Evolutionary conservation across 2,797 vertebrate species (phyloP), one percentile per base, ranked within the genome.

Genomic region (Enoplosus armatus): DNA sequence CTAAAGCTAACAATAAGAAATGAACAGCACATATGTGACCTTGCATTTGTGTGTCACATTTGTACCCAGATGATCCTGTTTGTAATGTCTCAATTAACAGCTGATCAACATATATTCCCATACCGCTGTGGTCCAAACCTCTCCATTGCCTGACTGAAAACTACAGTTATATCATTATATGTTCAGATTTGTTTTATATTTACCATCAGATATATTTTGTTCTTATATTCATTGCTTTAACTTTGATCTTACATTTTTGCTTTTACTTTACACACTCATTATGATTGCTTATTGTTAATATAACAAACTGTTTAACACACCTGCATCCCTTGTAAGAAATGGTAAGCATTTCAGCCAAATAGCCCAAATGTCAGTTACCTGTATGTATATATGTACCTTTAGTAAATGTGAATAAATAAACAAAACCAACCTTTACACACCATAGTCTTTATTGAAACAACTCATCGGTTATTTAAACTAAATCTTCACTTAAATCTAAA

Each of bases 391-490:
- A 26, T 47, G 8, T 9, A 12, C 14, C 1, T 14, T 29, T 1
- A 14, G 8, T 29, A 58, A 55, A 48, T 24, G 31, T 55, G 45
- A 59, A 37, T 54, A 51, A 72, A 64, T 51, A 18, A 54, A 54
- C 26, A 39, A 61, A 76, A 48, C 20, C 6, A 39, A 22, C 29
- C 10, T 50, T 70, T 59, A 37, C 11, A 60, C 26, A 29, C 6
- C 8, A 22, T 35, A 7, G n/a, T 67, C 50, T 14, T 67, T 11
- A 53, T 53, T 51, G 15, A 20, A 35, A 50, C 22, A 26, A 24
- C 9, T 37, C 15, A 35, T 43, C 14, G n/a, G n/a, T n/a, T n/a
- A n/a, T n/a, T n/a, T n/a, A n/a, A n/a, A n/a, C n/a, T n/a, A n/a
- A n/a, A n/a, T n/a, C n/a, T n/a, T n/a, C n/a, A n/a, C n/a, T n/a